Percentiles rank a stretch among this genome's conserved stretches.
phyloP scores from a whole-genome alignment of 2,888 invertebrate species.

The Oligia fasciuncula region DNA sequence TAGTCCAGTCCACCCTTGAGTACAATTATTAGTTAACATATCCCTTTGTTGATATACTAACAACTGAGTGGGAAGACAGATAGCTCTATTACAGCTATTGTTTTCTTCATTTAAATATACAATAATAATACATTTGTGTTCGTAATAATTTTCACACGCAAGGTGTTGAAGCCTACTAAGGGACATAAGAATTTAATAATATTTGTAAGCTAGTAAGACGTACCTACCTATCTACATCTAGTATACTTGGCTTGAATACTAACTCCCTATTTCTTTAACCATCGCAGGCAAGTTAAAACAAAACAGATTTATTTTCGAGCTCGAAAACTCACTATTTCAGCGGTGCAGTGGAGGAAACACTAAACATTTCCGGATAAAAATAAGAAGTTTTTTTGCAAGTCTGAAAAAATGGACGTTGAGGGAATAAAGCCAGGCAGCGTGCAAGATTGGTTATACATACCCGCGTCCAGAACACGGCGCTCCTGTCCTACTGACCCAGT shows the following conservation, averaged over 20 bases:
- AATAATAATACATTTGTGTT: background rate
- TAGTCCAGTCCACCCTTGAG: slow-evolving; percentile 47
- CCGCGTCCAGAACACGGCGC: slow-evolving; percentile 73
- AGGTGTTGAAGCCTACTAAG: slow-evolving; percentile 37
- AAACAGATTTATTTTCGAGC: background rate
- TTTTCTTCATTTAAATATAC: slow-evolving; percentile 24
- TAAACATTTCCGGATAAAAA: slow-evolving; percentile 6
- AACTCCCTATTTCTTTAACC: background rate
- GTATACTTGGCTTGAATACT: background rate
- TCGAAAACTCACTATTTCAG: background rate
- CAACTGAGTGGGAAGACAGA: slow-evolving; percentile 25
- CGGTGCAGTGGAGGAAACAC: background rate
- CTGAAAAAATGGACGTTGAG: slow-evolving; percentile 54
- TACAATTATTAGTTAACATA: slow-evolving; percentile 44
- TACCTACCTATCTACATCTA: background rate
- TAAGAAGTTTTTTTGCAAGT: slow-evolving; percentile 5
- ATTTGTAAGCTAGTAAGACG: slow-evolving; percentile 13
- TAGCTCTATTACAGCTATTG: slow-evolving; percentile 6
- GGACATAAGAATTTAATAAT: slow-evolving; percentile 25
- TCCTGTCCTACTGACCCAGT: slow-evolving; percentile 86
- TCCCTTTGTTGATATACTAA: slow-evolving; percentile 39
- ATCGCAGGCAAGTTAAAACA: background rate
- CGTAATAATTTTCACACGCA: slow-evolving; percentile 17
- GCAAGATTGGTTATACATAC: slow-evolving; percentile 75
- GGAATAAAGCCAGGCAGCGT: slow-evolving; percentile 69